Conservation (phyloP, 2,888 invertebrate species). For the Agrotis exclamationis region DNA sequence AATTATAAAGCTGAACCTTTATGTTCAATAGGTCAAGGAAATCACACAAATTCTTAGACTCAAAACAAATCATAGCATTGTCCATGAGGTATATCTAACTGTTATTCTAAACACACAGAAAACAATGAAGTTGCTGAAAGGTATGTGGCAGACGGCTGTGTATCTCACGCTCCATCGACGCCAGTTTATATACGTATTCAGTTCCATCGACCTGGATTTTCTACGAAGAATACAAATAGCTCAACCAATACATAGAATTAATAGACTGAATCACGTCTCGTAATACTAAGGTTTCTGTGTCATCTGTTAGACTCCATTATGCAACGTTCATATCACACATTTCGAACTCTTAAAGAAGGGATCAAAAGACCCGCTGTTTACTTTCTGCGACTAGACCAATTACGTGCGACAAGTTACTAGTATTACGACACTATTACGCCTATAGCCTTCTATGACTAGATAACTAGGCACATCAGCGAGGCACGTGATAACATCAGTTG, state of each 20-base stretch:
- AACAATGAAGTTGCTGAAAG: constrained; percentile 73
- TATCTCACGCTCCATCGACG: constrained; percentile 75
- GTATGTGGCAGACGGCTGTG: constrained; percentile 65
- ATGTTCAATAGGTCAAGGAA: constrained; percentile 59
- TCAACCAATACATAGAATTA: constrained; percentile 69
- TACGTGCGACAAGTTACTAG: constrained; percentile 40
- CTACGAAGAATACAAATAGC: constrained; percentile 78
- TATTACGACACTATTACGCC: constrained; percentile 56
- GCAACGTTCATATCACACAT: constrained; percentile 39
- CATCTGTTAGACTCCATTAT: constrained; percentile 34
- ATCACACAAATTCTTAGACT: constrained; percentile 57
- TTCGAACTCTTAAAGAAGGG: constrained; percentile 9
- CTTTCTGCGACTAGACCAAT: constrained; percentile 41
- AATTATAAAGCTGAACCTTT: constrained; percentile 31
- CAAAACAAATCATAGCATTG: constrained; percentile 55
- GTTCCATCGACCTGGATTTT: constrained; percentile 78
- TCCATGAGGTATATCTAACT: constrained; percentile 71
- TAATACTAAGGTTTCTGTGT: constrained; percentile 57
- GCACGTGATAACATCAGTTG: constrained; percentile 66
- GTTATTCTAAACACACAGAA: constrained; percentile 72
- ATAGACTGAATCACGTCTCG: constrained; percentile 65
- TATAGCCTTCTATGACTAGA: constrained; percentile 51
- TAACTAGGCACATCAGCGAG: constrained; percentile 54
- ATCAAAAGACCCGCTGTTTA: constrained; percentile 28
- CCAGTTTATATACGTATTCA: constrained; percentile 71